A percentile compares a stretch with the other conserved stretches of the same genome.
phyloP scores from a whole-genome alignment of 2,113 vertebrate genomes.

The Tragelaphus strepsiceros region DNA sequence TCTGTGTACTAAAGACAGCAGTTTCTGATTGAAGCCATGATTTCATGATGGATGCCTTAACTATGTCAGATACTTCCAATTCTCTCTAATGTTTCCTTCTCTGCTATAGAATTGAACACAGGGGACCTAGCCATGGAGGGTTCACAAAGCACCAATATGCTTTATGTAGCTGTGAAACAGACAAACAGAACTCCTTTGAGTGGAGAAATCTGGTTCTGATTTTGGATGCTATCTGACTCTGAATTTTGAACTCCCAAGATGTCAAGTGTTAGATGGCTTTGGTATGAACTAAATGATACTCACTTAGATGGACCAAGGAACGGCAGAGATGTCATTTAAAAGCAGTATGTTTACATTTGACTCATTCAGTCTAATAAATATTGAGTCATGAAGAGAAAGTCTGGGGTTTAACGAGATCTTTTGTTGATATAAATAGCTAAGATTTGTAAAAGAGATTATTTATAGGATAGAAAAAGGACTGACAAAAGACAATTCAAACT shows the following conservation, averaged over 20 bases:
- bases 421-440: neutral
- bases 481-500: neutral
- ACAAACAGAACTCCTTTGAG: neutral
- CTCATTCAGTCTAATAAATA: neutral
- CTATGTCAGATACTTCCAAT: neutral
- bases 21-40: neutral
- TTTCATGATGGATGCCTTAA: neutral
- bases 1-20: neutral
- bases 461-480: neutral
- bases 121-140: neutral
- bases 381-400: neutral
- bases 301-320: neutral
- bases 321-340: neutral
- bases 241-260: neutral
- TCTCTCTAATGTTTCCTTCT: neutral
- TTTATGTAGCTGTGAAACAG: neutral
- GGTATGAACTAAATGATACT: neutral
- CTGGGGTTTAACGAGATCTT: neutral
- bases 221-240: neutral
- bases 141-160: neutral
- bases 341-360: neutral
- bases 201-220: neutral
- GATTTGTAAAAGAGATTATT: neutral
- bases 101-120: neutral
- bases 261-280: neutral